phyloP scores from a whole-genome alignment of 1,140 invertebrate genomes.

The Drosophila persimilis region DNA sequence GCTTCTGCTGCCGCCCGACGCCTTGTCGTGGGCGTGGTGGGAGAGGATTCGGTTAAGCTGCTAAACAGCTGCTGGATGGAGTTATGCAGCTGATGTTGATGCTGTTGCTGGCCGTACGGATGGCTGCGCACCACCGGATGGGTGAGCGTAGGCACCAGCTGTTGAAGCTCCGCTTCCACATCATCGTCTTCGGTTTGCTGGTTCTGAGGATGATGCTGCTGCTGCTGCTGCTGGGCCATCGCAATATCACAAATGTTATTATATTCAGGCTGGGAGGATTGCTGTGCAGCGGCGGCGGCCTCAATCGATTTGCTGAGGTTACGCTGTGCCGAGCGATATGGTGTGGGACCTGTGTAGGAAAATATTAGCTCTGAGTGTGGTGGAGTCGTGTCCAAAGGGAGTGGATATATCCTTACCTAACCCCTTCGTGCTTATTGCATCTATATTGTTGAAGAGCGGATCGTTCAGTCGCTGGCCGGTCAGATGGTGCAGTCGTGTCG shows the following conservation, averaged over 20 bases:
- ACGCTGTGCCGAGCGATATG: conserved; percentile 76
- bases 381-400: background rate
- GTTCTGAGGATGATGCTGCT: conserved; percentile 35
- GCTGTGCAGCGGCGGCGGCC: conserved; percentile 70
- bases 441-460: conserved; percentile 80
- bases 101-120: conserved; percentile 28
- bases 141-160: conserved; percentile 68
- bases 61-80: conserved; percentile 66
- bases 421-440: conserved; percentile 71
- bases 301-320: conserved; percentile 82
- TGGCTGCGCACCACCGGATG: conserved; percentile 62
- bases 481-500: conserved; percentile 68
- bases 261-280: conserved; percentile 71
- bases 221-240: conserved; percentile 51
- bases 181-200: conserved; percentile 57
- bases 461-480: conserved; percentile 64
- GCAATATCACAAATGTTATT: conserved; percentile 75
- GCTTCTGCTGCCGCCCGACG: conserved; percentile 49
- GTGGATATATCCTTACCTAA: conserved; percentile 36
- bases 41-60: conserved; percentile 64
- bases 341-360: conserved; percentile 35
- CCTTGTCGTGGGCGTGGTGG: conserved; percentile 60
- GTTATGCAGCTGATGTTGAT: conserved; percentile 49
- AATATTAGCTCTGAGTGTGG: background rate
- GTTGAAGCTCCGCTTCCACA: conserved; percentile 63